Percentiles rank a stretch among this genome's conserved stretches.
These are phyloP conservation scores for Formicarius rufipectus DNA, from an alignment of 2,113 vertebrate genomes.

Conservation along the genomic window DNA sequence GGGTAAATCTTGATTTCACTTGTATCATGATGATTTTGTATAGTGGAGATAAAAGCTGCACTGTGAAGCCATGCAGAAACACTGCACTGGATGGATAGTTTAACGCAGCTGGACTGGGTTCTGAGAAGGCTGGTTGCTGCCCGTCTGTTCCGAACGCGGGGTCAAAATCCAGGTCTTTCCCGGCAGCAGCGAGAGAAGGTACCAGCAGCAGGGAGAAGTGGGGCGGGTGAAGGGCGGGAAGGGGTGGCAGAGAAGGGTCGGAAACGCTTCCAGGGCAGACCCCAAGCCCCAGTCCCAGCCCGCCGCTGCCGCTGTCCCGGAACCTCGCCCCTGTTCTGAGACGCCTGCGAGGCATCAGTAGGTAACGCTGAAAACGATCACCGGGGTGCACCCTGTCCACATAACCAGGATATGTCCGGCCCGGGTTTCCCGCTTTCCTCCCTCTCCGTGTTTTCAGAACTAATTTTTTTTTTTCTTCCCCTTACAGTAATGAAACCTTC, in stretches of 20 bases:
- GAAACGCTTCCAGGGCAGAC: background rate
- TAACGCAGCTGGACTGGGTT: fast-evolving
- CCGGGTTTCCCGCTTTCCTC: background rate
- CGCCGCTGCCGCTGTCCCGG: background rate
- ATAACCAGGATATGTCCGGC: fast-evolving
- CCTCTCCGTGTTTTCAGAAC: background rate
- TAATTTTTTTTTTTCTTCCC: background rate
- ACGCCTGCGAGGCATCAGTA: background rate
- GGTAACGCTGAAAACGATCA: background rate
- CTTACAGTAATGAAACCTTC: background rate
- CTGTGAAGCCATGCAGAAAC: fast-evolving
- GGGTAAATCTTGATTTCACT: background rate
- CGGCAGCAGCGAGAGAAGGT: background rate
- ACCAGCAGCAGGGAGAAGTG: background rate
- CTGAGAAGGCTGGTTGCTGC: background rate
- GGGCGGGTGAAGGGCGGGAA: no score
- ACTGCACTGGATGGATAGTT: background rate
- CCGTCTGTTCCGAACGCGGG: fast-evolving
- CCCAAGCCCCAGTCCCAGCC: background rate
- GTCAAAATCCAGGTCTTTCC: background rate
- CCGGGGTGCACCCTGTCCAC: fast-evolving
- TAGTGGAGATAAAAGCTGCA: background rate
- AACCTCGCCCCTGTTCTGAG: background rate
- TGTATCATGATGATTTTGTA: fast-evolving
- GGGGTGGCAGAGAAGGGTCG: background rate